Evolutionary conservation across 2,113 vertebrate genomes (phyloP), one percentile per base, ranked within the genome.

Genomic region (Sapayoa aenigma): DNA sequence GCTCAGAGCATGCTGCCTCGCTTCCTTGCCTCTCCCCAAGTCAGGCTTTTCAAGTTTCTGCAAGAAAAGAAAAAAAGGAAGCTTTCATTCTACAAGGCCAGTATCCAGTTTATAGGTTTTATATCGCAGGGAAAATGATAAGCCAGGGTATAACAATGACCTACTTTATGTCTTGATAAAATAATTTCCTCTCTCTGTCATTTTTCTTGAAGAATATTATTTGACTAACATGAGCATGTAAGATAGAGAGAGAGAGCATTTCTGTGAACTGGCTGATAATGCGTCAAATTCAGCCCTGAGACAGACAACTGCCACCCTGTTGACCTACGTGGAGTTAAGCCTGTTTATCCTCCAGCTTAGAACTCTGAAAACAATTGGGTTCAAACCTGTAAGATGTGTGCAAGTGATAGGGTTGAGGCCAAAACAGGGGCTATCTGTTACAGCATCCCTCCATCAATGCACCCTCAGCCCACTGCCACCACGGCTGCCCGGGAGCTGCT

Each of bases 121-220:
- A 30, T 79, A 84, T 95, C 28, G 0, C 18, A 71, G 77, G 59
- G 73, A 93, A 91, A 90, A 93, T 42, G 89, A 96, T 97, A 97
- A 93, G 59, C 35, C 37, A 49, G 87, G 33, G 71, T 92, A 71
- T n/a, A 95, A 96, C 93, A 97, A 95, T 96, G 95, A 94, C 79
- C 91, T 90, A 53, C 81, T 96, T 97, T 85, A 94, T 0, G 2
- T 92, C 53, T 53, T 67, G 95, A 95, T 96, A 93, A 97, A 95
- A 97, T 90, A 77, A 95, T 94, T 96, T 96, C 94, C 94, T 68
- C 87, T 93, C 37, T 80, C 84, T 90, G 68, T 73, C 89, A 91
- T 93, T 97, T 97, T 94, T 72, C 91, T 86, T 7, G 4, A 94
- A 92, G 89, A 91, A 94, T 71, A 95, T 93, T 91, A 95, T 94